These are phyloP conservation scores for Heliangelus exortis DNA, from an alignment of 2,797 vertebrate genomes.

Conservation along the genomic window DNA sequence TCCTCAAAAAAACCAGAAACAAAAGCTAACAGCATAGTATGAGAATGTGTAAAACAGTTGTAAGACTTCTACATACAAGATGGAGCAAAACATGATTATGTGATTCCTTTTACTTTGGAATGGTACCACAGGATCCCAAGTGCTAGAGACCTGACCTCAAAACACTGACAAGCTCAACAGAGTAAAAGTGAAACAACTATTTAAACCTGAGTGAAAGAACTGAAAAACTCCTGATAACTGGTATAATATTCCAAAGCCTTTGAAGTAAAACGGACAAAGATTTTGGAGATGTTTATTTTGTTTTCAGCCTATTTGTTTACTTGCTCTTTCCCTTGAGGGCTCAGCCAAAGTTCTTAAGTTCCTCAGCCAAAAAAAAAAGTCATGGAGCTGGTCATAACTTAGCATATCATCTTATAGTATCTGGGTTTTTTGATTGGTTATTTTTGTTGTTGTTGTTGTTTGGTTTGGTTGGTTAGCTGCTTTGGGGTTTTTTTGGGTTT, in stretches of 20 bases:
- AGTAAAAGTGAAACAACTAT: background rate
- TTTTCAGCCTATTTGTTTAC: background rate
- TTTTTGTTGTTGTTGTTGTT: too few species aligned
- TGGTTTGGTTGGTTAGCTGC: too few species aligned
- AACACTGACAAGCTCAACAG: background rate
- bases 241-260: background rate
- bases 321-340: background rate
- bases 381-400: background rate
- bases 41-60: background rate
- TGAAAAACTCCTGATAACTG: background rate
- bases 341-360: background rate
- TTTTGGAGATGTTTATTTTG: background rate
- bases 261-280: background rate
- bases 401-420: background rate
- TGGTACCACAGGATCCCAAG: background rate
- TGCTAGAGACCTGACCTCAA: background rate
- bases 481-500: too few species aligned
- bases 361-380: background rate
- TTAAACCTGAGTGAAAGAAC: background rate
- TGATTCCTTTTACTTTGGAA: background rate
- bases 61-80: background rate
- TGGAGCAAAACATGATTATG: background rate
- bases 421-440: background rate
- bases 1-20: background rate
- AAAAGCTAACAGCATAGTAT: background rate